Evolutionary conservation across 2,888 invertebrate genomes (phyloP), one percentile per base, ranked within the genome.

Genomic region (Napeogenes sylphis): DNA sequence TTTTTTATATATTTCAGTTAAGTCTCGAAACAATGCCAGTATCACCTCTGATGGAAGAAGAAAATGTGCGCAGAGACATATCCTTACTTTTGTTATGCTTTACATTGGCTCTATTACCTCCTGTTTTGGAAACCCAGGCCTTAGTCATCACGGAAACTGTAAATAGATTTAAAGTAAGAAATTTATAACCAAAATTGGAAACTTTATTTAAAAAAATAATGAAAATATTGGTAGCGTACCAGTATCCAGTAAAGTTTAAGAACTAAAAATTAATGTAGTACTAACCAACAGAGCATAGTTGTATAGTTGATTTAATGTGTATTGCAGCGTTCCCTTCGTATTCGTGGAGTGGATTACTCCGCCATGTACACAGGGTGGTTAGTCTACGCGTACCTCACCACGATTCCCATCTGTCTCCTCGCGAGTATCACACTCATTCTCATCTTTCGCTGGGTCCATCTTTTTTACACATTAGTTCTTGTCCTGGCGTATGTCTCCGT

Each of bases 381-480:
- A 51, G 68, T 75, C 33, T 89, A 79, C 71, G 82, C 81, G 0
- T 79, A 77, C 68, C 63, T 89, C 59, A 83, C 85, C 0, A 81
- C 80, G 0, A 55, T 85, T 13, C 89, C 89, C 0, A 73, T 79
- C 55, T 84, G 85, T 68, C 30, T 85, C 13, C 73, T 87, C 8
- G 84, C 78, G 0, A 69, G 83, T 56, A 63, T 85, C 54, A 75
- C 84, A 0, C 76, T 89, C 32, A 85, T 84, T 63, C 75, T 86
- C 45, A 82, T 87, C 66, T 89, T 88, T 76, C 73, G 89, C 13
- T 89, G 89, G 89, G 84, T 89, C 67, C 82, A 87, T 58, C 67
- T 87, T 14, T n/a, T 85, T 2, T 74, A 73, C 58, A 80, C 82
- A 0, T 65, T 88, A 33, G 55, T 83, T 51, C 74, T 84, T 8